Conservation (phyloP, 2,888 invertebrate species). For the Dione vanillae region DNA sequence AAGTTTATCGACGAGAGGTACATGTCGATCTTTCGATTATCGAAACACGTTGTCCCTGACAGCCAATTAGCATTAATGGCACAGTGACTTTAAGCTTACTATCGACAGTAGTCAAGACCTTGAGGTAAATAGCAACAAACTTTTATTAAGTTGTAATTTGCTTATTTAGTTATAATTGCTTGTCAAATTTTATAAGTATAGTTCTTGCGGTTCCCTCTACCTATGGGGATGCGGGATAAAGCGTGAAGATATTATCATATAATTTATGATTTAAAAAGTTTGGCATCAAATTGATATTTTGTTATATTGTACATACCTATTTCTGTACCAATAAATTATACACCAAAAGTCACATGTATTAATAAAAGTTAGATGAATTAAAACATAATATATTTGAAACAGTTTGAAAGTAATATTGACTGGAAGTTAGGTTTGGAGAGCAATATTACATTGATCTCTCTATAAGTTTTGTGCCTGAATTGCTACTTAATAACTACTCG, state of each 20-base stretch:
- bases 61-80: constrained; percentile 38
- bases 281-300: not conserved
- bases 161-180: too few relatives aligned
- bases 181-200: too few relatives aligned
- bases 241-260: too few relatives aligned
- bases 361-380: constrained; percentile 8
- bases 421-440: constrained; percentile 10
- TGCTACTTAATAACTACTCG: not conserved
- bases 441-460: constrained; percentile 29
- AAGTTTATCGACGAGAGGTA: constrained; percentile 31
- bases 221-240: too few relatives aligned
- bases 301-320: not conserved
- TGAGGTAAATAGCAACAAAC: not conserved
- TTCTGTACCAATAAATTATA: not conserved
- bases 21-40: constrained; percentile 31
- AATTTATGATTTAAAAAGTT: too few relatives aligned
- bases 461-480: constrained; percentile 9
- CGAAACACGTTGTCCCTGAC: constrained; percentile 33
- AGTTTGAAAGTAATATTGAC: constrained; percentile 28
- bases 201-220: too few relatives aligned
- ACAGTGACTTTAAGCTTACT: constrained; percentile 5
- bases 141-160: too few relatives aligned
- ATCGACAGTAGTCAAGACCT: not conserved
- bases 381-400: constrained; percentile 1
- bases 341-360: not conserved